Evolutionary conservation across 2,113 vertebrate genomes (phyloP).

Genomic region (Heterotis niloticus): DNA sequence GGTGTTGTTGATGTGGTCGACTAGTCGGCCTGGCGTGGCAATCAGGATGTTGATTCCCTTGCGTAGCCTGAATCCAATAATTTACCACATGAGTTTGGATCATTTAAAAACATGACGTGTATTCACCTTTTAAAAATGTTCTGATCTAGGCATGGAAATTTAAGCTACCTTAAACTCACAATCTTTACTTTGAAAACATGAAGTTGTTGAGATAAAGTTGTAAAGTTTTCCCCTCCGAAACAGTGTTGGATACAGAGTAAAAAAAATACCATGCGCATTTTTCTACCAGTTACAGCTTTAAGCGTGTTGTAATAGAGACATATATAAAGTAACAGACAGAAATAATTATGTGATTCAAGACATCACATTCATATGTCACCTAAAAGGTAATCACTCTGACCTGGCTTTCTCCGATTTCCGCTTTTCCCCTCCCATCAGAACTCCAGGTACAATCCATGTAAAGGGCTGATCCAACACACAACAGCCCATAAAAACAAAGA

Average conservation of each 20-base stretch:
- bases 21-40: conserved; percentile 87
- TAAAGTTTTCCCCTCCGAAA: too few species aligned
- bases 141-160: too few species aligned
- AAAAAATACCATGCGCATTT: background rate
- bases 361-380: too few species aligned
- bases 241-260: too few species aligned
- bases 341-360: too few species aligned
- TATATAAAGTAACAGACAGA: too few species aligned
- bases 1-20: conserved; percentile 90
- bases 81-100: too few species aligned
- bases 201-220: too few species aligned
- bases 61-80: conserved; percentile 66
- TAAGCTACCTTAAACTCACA: too few species aligned
- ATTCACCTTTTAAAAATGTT: background rate
- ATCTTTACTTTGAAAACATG: too few species aligned
- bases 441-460: conserved; percentile 91
- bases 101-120: background rate
- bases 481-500: background rate
- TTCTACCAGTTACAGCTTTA: too few species aligned
- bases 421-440: conserved; percentile 98
- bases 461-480: conserved; percentile 72
- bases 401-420: conserved; percentile 95
- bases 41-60: conserved; percentile 95
- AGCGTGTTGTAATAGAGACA: too few species aligned
- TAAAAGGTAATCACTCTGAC: conserved; percentile 50